A percentile compares a stretch with the other conserved stretches of the same genome.
These are phyloP conservation scores for Brachypalpus laphriformis DNA, from an alignment of 2,888 invertebrate genomes.

Conservation along the genomic window DNA sequence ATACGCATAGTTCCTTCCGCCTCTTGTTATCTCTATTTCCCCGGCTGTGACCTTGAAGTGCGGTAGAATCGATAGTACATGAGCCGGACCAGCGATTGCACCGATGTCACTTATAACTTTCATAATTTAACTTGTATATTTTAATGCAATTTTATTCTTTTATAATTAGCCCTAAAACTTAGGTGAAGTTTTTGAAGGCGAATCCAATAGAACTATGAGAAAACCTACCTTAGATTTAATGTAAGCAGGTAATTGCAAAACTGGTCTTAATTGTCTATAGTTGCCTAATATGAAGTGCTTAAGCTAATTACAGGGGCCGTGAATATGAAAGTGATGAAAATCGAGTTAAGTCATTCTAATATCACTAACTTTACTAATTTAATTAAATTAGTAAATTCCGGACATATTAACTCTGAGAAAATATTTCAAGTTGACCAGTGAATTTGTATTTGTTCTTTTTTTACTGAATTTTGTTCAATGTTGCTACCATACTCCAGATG, in stretches of 20 bases:
- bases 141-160: not conserved
- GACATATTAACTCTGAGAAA: too few relatives aligned
- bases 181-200: not conserved
- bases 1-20: slow-evolving; percentile 75
- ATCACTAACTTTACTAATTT: too few relatives aligned
- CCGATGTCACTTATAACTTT: slow-evolving; percentile 76
- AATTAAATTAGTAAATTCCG: too few relatives aligned
- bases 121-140: slow-evolving; percentile 66
- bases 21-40: slow-evolving; percentile 62
- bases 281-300: slow-evolving; percentile 1
- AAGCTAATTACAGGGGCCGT: slow-evolving; percentile 9
- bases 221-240: not conserved
- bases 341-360: not conserved
- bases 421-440: too few relatives aligned
- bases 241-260: not conserved
- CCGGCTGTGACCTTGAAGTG: slow-evolving; percentile 68
- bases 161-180: not conserved
- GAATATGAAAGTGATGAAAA: slow-evolving; percentile 11
- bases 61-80: slow-evolving; percentile 76
- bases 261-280: not conserved
- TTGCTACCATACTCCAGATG: too few relatives aligned
- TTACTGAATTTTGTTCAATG: too few relatives aligned
- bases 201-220: not conserved
- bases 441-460: too few relatives aligned
- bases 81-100: slow-evolving; percentile 65